Evolutionary conservation across 2,888 invertebrate genomes (phyloP).

Genomic region (Heliconius cydno): DNA sequence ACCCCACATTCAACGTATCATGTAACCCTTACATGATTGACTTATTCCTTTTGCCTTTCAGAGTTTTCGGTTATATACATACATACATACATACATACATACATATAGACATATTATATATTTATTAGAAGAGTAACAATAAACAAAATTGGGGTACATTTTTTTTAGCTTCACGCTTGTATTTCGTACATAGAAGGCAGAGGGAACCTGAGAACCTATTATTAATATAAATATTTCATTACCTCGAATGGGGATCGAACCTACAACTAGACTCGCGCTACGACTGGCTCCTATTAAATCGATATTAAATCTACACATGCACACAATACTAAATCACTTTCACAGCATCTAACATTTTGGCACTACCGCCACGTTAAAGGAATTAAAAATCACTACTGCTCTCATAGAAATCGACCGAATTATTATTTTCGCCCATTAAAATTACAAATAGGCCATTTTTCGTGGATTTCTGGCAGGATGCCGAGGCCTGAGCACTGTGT

Average conservation of each 20-base stretch:
- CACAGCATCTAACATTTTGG: slow-evolving; percentile 54
- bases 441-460: slow-evolving; percentile 70
- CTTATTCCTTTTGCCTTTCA: slow-evolving; percentile 9
- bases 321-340: background rate
- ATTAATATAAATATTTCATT: too few species aligned
- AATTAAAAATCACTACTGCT: slow-evolving; percentile 75
- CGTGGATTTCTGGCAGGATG: slow-evolving; percentile 71
- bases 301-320: background rate
- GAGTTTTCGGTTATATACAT: background rate
- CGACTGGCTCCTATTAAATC: too few species aligned
- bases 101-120: too few species aligned
- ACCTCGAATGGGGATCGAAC: too few species aligned
- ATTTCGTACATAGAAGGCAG: too few species aligned
- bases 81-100: background rate
- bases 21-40: slow-evolving; percentile 12
- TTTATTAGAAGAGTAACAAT: too few species aligned
- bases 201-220: too few species aligned
- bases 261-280: too few species aligned
- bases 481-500: slow-evolving; percentile 66
- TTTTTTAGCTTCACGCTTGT: too few species aligned
- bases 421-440: slow-evolving; percentile 81
- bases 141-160: too few species aligned
- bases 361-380: slow-evolving; percentile 62
- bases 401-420: slow-evolving; percentile 66
- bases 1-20: slow-evolving; percentile 6